A percentile compares a stretch with the other conserved stretches of the same genome.
Conservation (phyloP, 2,888 invertebrate genomes). For the Nipponacmea schrenckii region DNA sequence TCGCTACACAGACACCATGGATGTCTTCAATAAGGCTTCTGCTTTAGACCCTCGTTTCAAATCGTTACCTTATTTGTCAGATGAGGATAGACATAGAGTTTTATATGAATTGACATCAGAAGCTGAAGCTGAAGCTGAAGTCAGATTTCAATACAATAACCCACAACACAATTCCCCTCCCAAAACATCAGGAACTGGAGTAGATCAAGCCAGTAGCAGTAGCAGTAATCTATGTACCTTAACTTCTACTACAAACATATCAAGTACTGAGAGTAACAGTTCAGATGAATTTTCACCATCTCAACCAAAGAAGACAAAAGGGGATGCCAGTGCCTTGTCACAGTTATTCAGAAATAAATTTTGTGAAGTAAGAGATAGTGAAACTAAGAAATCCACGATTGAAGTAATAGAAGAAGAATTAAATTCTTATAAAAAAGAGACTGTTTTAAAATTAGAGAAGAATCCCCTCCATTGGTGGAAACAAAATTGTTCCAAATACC, state of each 20-base stretch:
- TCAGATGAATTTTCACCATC: not conserved
- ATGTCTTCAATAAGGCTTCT: slow-evolving; percentile 12
- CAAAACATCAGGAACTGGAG: no score
- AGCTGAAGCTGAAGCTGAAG: not conserved
- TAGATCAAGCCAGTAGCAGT: not conserved
- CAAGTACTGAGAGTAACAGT: not conserved
- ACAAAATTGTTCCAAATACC: slow-evolving; percentile 22
- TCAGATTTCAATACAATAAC: no score
- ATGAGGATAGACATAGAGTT: slow-evolving; percentile 16
- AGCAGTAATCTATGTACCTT: not conserved
- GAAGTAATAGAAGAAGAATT: slow-evolving; percentile 23
- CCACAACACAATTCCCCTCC: no score
- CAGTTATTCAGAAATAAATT: slow-evolving; percentile 25
- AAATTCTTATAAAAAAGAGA: slow-evolving; percentile 22
- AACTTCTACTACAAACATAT: not conserved
- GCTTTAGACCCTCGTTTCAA: slow-evolving; percentile 26
- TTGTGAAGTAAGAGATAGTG: slow-evolving; percentile 16
- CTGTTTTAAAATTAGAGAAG: slow-evolving; percentile 20
- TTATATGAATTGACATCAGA: slow-evolving; percentile 13
- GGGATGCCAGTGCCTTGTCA: slow-evolving; percentile 1
- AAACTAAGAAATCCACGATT: slow-evolving; percentile 20
- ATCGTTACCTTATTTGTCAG: not conserved
- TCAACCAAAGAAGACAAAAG: not conserved
- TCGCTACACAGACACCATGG: not conserved
- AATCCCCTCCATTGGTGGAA: slow-evolving; percentile 26